Percentiles rank a stretch among this genome's conserved stretches.
Evolutionary conservation across 2,797 vertebrate genomes (phyloP).

Genomic region (Amblyopsis hoosieri): DNA sequence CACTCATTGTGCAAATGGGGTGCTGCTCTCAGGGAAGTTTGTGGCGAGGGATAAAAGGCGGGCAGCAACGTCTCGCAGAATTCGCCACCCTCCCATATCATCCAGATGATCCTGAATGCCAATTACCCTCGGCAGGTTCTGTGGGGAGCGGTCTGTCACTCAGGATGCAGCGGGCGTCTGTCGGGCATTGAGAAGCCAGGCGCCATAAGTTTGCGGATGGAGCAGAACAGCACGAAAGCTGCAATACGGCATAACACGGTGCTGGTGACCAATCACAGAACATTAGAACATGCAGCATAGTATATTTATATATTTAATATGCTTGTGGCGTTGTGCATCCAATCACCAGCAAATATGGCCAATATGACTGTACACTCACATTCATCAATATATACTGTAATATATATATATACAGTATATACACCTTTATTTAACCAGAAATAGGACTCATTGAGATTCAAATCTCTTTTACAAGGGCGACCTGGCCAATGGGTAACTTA

Average conservation of each 20-base stretch:
- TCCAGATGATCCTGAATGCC: constrained; percentile 80
- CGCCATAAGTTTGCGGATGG: constrained; percentile 46
- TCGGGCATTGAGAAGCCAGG: constrained; percentile 42
- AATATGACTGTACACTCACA: too few relatives aligned
- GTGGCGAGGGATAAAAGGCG: constrained; percentile 59
- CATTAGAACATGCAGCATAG: constrained; percentile 10
- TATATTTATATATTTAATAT: too few relatives aligned
- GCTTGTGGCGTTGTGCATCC: too few relatives aligned
- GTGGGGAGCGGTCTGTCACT: constrained; percentile 76
- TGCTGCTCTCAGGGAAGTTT: constrained; percentile 63
- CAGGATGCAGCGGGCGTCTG: constrained; percentile 63
- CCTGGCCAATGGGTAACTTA: too few relatives aligned
- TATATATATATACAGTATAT: too few relatives aligned
- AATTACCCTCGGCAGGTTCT: constrained; percentile 74
- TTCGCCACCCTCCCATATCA: constrained; percentile 72
- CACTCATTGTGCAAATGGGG: constrained; percentile 51
- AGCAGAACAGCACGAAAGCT: constrained; percentile 41
- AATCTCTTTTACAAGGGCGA: too few relatives aligned
- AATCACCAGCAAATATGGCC: too few relatives aligned
- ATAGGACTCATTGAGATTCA: too few relatives aligned
- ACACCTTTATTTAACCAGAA: too few relatives aligned
- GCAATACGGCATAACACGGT: constrained; percentile 13
- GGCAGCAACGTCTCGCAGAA: constrained; percentile 57
- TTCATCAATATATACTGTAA: too few relatives aligned
- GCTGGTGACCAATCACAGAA: constrained; percentile 34